Base-by-base conservation (phyloP, 2,797 vertebrate species). In the Amblyopsis hoosieri region DNA sequence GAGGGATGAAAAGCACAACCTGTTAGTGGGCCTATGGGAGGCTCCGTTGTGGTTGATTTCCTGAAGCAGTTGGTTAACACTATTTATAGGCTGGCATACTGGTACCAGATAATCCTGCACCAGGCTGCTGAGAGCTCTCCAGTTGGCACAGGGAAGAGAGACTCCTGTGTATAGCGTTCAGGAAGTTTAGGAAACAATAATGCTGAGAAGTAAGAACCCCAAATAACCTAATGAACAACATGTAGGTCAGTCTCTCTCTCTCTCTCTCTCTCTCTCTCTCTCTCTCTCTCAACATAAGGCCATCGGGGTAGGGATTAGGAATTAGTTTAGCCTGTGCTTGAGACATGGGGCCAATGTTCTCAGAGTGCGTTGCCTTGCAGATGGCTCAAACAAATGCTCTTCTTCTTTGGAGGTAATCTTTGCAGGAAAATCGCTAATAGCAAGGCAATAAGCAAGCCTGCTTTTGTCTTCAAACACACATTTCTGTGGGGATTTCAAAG, bases 61-160 rank as follows among this genome's bases (percentile, higher is more conserved):
- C 87, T 88, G 85, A 83, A 90, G 87, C 90, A 90, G 87, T 91
- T 90, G 90, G 89, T 90, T 58, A 78, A 79, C 75, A 84, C 89
- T 90, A 90, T 91, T 91, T 90, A 86, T 91, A 91, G 87, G 73
- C 79, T 76, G 56, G 78, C 89, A 83, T 83, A 88, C 87, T 87
- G 85, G 87, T 90, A 89, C 87, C 87, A 90, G 89, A 89, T 89
- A 90, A 91, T 90, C 89, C 87, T 85, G 79, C 83, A 84, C 81
- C 76, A 85, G 89, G 89, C 80, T 87, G 87, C 87, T 87, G 88
- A 89, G 78, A 84, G 86, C 76, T 82, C 85, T 85, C 87, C 87
- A 85, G 86, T 86, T 90, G 90, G 90, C 86, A 86, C 80, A 72
- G 70, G 74, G 74, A 50, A n/a, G 83, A 67, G 70, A 76, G 54